A percentile compares a stretch with the other conserved stretches of the same genome.
phyloP scores from a whole-genome alignment of 2,888 invertebrate genomes.

The Argyresthia albistria region DNA sequence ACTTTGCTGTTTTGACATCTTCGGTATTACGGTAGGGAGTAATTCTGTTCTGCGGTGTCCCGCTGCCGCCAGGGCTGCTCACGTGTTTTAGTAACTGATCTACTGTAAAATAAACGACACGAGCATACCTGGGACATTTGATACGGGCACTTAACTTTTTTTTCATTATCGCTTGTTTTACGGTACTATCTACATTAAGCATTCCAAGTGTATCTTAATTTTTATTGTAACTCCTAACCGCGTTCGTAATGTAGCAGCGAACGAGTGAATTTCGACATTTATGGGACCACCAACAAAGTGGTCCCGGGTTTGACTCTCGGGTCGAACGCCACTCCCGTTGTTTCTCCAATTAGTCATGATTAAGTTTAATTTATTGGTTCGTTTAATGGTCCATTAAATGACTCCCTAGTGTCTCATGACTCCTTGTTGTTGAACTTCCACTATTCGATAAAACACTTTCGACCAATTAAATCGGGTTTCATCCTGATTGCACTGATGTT shows the following conservation, averaged over 20 bases:
- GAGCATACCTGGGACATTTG: too few species aligned
- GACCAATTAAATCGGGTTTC: constrained; percentile 35
- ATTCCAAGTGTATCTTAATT: constrained; percentile 52
- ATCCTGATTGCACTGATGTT: too few species aligned
- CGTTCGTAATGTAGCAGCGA: constrained; percentile 39
- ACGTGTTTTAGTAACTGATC: too few species aligned
- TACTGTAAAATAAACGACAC: too few species aligned
- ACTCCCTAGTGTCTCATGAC: constrained; percentile 50
- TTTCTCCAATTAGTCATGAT: constrained; percentile 65
- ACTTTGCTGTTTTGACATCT: constrained; percentile 18
- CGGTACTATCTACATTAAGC: constrained; percentile 13
- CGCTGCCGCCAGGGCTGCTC: too few species aligned
- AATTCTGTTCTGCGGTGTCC: too few species aligned
- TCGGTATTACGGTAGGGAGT: too few species aligned
- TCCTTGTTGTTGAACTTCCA: constrained; percentile 45
- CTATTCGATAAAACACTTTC: constrained; percentile 56
- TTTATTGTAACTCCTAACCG: constrained; percentile 48
- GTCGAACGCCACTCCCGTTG: constrained; percentile 29
- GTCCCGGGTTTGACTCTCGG: constrained; percentile 16
- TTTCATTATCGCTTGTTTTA: too few species aligned
- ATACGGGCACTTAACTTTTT: too few species aligned
- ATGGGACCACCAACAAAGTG: constrained; percentile 50
- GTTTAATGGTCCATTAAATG: constrained; percentile 60
- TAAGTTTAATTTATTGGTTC: constrained; percentile 63
- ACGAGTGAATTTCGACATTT: constrained; percentile 27